Evolutionary conservation across 2,113 vertebrate species (phyloP).

Genomic region (Gobio gobio): DNA sequence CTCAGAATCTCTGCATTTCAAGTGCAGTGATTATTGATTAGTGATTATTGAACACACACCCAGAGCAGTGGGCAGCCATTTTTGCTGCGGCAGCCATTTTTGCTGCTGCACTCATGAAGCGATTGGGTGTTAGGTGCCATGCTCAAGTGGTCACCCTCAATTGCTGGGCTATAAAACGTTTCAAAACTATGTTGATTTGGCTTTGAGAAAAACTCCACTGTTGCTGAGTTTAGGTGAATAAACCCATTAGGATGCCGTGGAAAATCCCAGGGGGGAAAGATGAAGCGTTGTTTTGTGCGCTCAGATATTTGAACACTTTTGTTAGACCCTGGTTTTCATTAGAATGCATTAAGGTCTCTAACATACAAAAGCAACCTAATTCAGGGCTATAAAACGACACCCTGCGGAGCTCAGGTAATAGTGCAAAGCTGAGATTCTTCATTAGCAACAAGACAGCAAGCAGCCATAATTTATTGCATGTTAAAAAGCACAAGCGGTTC

Average conservation of each 20-base stretch:
- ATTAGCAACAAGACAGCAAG: constrained; percentile 45
- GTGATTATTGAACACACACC: no score
- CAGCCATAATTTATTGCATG: constrained; percentile 53
- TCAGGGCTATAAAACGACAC: constrained; percentile 49
- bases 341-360: constrained; percentile 39
- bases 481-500: constrained; percentile 46
- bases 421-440: constrained; percentile 42
- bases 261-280: constrained; percentile 3
- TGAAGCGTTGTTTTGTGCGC: constrained; percentile 36
- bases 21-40: no score
- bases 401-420: constrained; percentile 56
- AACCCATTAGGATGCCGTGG: not conserved
- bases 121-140: no score
- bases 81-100: no score
- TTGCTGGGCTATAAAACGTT: not conserved
- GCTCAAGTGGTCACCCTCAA: not conserved
- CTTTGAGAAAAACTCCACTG: not conserved
- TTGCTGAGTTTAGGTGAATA: constrained; percentile 20
- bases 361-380: constrained; percentile 48
- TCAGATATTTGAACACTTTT: constrained; percentile 34
- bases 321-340: constrained; percentile 53
- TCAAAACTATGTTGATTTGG: not conserved
- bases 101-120: no score
- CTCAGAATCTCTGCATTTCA: no score
- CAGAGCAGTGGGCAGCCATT: no score